Percentiles rank a stretch among this genome's conserved stretches.
Evolutionary conservation across 2,797 vertebrate species (phyloP).

Genomic region (Tokudaia muenninki): DNA sequence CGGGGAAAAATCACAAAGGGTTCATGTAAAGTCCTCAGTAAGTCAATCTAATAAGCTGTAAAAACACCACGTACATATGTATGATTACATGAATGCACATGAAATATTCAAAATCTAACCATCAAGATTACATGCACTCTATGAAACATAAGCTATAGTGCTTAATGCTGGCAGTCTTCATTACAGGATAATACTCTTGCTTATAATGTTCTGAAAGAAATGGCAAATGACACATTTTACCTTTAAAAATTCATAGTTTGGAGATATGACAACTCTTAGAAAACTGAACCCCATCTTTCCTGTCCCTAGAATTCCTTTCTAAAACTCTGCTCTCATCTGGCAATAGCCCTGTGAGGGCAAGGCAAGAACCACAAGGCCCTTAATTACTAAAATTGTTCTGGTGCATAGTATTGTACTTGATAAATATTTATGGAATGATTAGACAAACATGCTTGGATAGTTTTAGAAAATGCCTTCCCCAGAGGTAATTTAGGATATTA

Average conservation of each 20-base stretch:
- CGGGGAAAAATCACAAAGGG: conserved; percentile 40
- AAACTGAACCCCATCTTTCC: neutral
- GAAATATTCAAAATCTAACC: neutral
- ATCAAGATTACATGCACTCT: conserved; percentile 34
- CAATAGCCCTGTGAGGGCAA: neutral
- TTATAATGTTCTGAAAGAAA: conserved; percentile 51
- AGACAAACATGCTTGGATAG: neutral
- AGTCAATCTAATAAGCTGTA: conserved; percentile 36
- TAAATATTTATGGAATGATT: conserved; percentile 59
- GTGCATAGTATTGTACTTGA: neutral
- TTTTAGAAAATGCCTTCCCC: conserved; percentile 59
- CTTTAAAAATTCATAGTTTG: conserved; percentile 51
- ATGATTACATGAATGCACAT: neutral
- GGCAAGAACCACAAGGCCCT: neutral
- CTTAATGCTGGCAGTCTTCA: conserved; percentile 6
- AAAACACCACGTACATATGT: neutral
- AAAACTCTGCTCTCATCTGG: neutral
- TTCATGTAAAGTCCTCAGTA: conserved; percentile 14
- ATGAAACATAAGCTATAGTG: neutral
- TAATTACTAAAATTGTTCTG: neutral
- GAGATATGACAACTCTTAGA: neutral
- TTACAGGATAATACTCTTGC: neutral
- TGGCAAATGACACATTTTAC: conserved; percentile 1
- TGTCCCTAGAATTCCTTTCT: neutral
- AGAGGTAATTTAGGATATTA: conserved; percentile 43